These are phyloP conservation scores for Magallana nippona DNA, from an alignment of 2,888 invertebrate genomes.

Conservation along the genomic window DNA sequence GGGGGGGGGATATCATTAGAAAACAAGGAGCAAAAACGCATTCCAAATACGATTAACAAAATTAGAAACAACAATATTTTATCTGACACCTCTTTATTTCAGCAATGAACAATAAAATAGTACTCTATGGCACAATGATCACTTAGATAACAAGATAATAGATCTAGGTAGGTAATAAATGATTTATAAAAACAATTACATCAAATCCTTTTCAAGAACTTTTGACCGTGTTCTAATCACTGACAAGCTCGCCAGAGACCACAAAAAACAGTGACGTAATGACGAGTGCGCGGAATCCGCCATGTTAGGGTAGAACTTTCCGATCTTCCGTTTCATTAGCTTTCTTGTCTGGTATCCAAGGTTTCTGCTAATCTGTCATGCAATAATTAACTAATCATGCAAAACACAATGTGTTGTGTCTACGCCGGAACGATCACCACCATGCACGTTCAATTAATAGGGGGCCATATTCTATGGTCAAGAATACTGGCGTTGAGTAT, in stretches of 20 bases:
- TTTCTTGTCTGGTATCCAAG: slow-evolving; percentile 10
- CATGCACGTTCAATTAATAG: slow-evolving; percentile 24
- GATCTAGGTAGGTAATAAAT: neutral
- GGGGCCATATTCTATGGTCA: neutral
- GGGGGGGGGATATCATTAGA: neutral
- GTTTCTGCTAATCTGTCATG: slow-evolving; percentile 9
- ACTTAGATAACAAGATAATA: neutral
- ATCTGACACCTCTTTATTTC: slow-evolving; percentile 10
- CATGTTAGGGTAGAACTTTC: neutral
- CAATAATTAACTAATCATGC: slow-evolving; percentile 20
- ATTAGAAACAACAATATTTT: slow-evolving; percentile 20
- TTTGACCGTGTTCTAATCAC: slow-evolving; percentile 3
- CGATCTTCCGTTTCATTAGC: slow-evolving; percentile 7
- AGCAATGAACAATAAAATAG: neutral
- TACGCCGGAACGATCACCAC: neutral
- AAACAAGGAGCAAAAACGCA: neutral
- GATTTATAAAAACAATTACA: neutral
- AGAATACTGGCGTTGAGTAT: neutral
- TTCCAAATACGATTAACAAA: neutral
- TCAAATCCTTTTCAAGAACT: slow-evolving; percentile 6
- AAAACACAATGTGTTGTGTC: slow-evolving; percentile 5
- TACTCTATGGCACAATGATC: slow-evolving; percentile 25
- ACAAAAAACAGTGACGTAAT: slow-evolving; percentile 3
- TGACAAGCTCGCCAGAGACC: neutral
- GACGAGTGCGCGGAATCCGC: neutral